Evolutionary conservation across 1,140 invertebrate genomes (phyloP).

Genomic region (Monomorium pharaonis): DNA sequence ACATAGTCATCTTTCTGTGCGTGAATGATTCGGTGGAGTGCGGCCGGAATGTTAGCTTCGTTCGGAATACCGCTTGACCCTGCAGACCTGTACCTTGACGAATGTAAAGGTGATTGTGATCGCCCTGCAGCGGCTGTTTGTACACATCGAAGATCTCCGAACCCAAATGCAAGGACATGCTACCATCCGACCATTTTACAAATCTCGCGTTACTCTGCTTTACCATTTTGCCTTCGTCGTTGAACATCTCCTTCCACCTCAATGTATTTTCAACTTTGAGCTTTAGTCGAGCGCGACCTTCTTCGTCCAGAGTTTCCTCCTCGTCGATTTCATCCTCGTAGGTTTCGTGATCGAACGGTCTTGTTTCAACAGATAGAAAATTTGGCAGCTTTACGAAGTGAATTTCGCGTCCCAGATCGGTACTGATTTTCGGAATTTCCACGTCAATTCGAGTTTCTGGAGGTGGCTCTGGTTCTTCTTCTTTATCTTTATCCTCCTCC

Average conservation of each 20-base stretch:
- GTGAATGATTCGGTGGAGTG: slow-evolving; percentile 99
- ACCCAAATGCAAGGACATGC: slow-evolving; percentile 98
- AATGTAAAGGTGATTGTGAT: slow-evolving; percentile 93
- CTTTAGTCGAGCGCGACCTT: slow-evolving; percentile 96
- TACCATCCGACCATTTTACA: slow-evolving; percentile 99
- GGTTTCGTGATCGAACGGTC: slow-evolving; percentile 97
- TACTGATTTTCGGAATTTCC: slow-evolving; percentile 97
- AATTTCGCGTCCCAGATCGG: slow-evolving; percentile 95
- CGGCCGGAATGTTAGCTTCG: slow-evolving; percentile 98
- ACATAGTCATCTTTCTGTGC: slow-evolving; percentile 99
- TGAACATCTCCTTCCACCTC: slow-evolving; percentile 95
- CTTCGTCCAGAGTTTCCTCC: slow-evolving; percentile 98
- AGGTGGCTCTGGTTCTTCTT: slow-evolving; percentile 91
- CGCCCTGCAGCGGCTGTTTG: slow-evolving; percentile 93
- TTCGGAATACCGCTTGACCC: slow-evolving; percentile 98
- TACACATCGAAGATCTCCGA: slow-evolving; percentile 99
- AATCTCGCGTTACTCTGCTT: slow-evolving; percentile 98
- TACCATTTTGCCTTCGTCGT: slow-evolving; percentile 92
- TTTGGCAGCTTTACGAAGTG: slow-evolving; percentile 98
- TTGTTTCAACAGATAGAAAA: slow-evolving; percentile 95
- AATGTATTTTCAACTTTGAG: slow-evolving; percentile 99
- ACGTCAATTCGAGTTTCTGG: slow-evolving; percentile 98
- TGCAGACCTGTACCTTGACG: slow-evolving; percentile 99
- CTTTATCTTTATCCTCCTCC: slow-evolving; percentile 88
- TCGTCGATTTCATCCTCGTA: slow-evolving; percentile 99